These are phyloP conservation scores for Anagyrus pseudococci DNA, from an alignment of 2,888 invertebrate genomes.

Conservation along the genomic window DNA sequence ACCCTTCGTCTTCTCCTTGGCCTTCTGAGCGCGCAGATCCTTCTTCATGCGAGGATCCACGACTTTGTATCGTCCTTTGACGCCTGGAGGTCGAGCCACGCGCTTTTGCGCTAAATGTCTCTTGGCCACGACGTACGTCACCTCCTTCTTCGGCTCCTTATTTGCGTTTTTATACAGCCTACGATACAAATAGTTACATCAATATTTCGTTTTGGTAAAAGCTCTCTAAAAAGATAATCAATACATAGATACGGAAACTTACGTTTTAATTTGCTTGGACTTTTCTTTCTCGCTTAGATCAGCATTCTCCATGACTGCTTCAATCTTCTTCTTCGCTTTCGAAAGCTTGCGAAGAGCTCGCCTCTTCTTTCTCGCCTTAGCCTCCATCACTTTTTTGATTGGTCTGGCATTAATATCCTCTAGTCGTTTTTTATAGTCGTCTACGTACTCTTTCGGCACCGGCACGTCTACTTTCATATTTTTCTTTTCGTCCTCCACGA, in stretches of 20 bases:
- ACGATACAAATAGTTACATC: constrained; percentile 45
- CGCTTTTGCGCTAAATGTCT: constrained; percentile 81
- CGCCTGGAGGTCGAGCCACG: constrained; percentile 81
- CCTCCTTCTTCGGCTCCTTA: constrained; percentile 84
- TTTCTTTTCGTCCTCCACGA: constrained; percentile 89
- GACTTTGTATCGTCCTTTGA: constrained; percentile 92
- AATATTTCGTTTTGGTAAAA: not conserved
- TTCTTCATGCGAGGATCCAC: constrained; percentile 97
- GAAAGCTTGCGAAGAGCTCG: constrained; percentile 85
- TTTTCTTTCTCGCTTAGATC: constrained; percentile 95
- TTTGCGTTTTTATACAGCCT: constrained; percentile 91
- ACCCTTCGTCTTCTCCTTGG: constrained; percentile 67
- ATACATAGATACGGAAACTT: constrained; percentile 50
- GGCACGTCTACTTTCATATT: constrained; percentile 86
- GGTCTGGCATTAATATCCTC: constrained; percentile 92
- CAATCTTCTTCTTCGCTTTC: constrained; percentile 94
- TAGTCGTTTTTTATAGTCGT: constrained; percentile 83
- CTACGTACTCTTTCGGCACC: constrained; percentile 84
- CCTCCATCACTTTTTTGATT: constrained; percentile 97
- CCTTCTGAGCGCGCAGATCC: constrained; percentile 77
- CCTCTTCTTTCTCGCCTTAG: constrained; percentile 96
- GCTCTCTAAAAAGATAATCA: not conserved
- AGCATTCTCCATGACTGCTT: constrained; percentile 87
- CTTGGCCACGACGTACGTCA: constrained; percentile 93
- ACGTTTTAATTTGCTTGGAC: constrained; percentile 88